A percentile compares a stretch with the other conserved stretches of the same genome.
Evolutionary conservation across 1,140 invertebrate genomes (phyloP).

Genomic region (Drosophila murphyi): DNA sequence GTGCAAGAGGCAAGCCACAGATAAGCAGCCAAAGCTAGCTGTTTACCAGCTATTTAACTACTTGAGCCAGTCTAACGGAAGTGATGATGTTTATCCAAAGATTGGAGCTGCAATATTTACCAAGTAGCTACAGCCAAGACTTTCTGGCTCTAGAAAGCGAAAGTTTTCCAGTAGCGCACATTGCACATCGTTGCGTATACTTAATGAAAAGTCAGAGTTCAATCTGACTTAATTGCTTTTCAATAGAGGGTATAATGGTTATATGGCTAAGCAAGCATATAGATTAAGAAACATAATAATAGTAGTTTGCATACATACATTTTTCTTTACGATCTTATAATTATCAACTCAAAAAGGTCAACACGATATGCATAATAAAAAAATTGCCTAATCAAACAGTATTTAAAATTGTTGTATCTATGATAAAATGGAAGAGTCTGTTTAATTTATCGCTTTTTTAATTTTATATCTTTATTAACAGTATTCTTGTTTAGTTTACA

Average conservation of each 20-base stretch:
- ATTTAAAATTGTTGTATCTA: too few relatives aligned
- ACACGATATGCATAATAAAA: too few relatives aligned
- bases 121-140: background rate
- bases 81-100: slow-evolving; percentile 35
- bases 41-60: slow-evolving; percentile 40
- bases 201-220: slow-evolving; percentile 54
- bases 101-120: slow-evolving; percentile 44
- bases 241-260: background rate
- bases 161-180: slow-evolving; percentile 27
- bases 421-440: too few relatives aligned
- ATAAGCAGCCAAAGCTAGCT: slow-evolving; percentile 49
- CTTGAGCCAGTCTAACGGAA: slow-evolving; percentile 56
- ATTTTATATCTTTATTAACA: too few relatives aligned
- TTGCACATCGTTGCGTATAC: slow-evolving; percentile 48
- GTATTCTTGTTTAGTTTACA: too few relatives aligned
- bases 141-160: slow-evolving; percentile 7
- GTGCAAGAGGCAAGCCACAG: slow-evolving; percentile 28
- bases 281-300: background rate
- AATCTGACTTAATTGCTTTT: slow-evolving; percentile 43
- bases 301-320: too few relatives aligned
- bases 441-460: too few relatives aligned
- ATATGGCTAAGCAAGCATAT: background rate
- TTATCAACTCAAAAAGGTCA: too few relatives aligned
- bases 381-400: too few relatives aligned
- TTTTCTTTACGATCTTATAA: too few relatives aligned